phyloP scores from a whole-genome alignment of 2,797 vertebrate species.

The Poeciliopsis turneri region DNA sequence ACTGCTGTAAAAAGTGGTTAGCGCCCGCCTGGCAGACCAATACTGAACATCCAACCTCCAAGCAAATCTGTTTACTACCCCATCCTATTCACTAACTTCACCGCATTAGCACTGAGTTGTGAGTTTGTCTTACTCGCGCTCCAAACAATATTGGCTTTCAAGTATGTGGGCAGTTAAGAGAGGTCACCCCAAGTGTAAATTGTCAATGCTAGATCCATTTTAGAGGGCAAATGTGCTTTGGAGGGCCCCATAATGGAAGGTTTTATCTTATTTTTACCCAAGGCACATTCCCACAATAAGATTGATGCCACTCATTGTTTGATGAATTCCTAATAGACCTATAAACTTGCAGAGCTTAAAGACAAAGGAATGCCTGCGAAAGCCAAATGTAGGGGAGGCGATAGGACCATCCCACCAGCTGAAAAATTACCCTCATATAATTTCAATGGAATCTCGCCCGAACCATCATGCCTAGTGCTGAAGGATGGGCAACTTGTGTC shows the following conservation, averaged over 20 bases:
- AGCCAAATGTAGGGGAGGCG: slow-evolving; percentile 66
- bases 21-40: slow-evolving; percentile 43
- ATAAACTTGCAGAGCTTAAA: slow-evolving; percentile 80
- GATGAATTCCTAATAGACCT: slow-evolving; percentile 84
- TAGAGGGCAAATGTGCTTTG: slow-evolving; percentile 80
- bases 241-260: slow-evolving; percentile 77
- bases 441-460: slow-evolving; percentile 74
- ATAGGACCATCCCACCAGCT: slow-evolving; percentile 66
- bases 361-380: slow-evolving; percentile 74
- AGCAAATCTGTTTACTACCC: slow-evolving; percentile 49
- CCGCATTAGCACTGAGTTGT: slow-evolving; percentile 58
- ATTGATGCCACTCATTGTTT: slow-evolving; percentile 78
- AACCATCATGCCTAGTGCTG: slow-evolving; percentile 75
- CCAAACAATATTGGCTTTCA: slow-evolving; percentile 75
- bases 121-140: slow-evolving; percentile 54
- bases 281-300: slow-evolving; percentile 77
- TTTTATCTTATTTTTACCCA: slow-evolving; percentile 82
- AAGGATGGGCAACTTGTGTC: slow-evolving; percentile 73
- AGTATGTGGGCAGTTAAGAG: slow-evolving; percentile 78
- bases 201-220: slow-evolving; percentile 82
- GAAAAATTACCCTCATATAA: slow-evolving; percentile 83
- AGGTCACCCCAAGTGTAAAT: slow-evolving; percentile 84
- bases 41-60: slow-evolving; percentile 45
- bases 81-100: slow-evolving; percentile 69
- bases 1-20: slow-evolving; percentile 53